phyloP scores from a whole-genome alignment of 2,888 invertebrate species.

The Petrolisthes manimaculis region DNA sequence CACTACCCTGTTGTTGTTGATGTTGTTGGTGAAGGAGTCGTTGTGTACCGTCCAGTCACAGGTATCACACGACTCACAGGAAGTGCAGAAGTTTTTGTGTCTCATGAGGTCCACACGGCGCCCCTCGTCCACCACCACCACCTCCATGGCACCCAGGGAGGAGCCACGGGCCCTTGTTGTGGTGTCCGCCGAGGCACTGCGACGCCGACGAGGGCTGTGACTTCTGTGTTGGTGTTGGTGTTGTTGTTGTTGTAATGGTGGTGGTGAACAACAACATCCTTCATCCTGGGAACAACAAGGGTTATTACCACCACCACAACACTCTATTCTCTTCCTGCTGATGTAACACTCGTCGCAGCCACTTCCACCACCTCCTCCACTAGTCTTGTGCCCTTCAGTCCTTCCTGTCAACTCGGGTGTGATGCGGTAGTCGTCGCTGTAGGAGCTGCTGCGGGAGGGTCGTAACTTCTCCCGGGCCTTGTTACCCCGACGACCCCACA shows the following conservation, averaged over 20 bases:
- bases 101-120: constrained; percentile 36
- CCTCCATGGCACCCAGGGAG: constrained; percentile 47
- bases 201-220: constrained; percentile 24
- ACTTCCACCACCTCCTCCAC: neutral
- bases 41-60: constrained; percentile 24
- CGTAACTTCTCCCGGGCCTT: constrained; percentile 38
- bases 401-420: constrained; percentile 36
- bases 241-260: neutral
- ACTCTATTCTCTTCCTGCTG: constrained; percentile 24
- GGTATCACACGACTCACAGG: constrained; percentile 50
- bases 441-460: constrained; percentile 41
- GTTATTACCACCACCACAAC: neutral
- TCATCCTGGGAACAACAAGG: constrained; percentile 53
- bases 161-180: too few relatives aligned
- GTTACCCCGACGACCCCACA: constrained; percentile 42
- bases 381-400: constrained; percentile 12
- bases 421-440: constrained; percentile 54
- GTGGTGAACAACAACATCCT: neutral
- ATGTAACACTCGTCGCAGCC: too few relatives aligned
- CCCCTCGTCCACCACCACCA: constrained; percentile 43
- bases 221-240: too few relatives aligned
- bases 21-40: too few relatives aligned
- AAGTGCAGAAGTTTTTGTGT: constrained; percentile 27
- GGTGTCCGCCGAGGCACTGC: constrained; percentile 44
- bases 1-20: too few relatives aligned